Conservation (phyloP, 2,888 invertebrate species). For the Megamerina dolium region DNA sequence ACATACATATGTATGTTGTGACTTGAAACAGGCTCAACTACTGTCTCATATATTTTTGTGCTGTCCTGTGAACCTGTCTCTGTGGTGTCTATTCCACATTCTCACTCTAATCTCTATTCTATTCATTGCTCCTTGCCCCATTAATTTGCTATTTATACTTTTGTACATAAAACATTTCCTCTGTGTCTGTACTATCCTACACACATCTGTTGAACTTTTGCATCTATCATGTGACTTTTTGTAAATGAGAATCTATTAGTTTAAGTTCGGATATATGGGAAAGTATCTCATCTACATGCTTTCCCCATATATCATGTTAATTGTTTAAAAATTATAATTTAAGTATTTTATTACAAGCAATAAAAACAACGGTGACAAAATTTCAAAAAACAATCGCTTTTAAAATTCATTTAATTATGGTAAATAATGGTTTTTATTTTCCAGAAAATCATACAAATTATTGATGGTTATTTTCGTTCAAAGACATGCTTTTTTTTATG, state of each 20-base stretch:
- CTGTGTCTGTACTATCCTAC: constrained; percentile 16
- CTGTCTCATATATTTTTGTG: neutral
- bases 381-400: constrained; percentile 27
- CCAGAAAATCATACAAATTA: too few relatives aligned
- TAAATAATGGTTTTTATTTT: neutral
- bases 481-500: too few relatives aligned
- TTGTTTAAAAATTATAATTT: constrained; percentile 41
- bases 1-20: too few relatives aligned
- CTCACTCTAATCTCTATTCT: constrained; percentile 14
- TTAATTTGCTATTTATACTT: constrained; percentile 3
- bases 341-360: constrained; percentile 39
- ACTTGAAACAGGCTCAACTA: neutral
- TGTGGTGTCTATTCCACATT: neutral
- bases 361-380: constrained; percentile 50
- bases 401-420: neutral
- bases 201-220: constrained; percentile 7
- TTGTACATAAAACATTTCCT: constrained; percentile 24
- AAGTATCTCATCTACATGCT: constrained; percentile 1
- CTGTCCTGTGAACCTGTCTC: constrained; percentile 6
- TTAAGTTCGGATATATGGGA: constrained; percentile 14
- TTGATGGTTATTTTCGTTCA: too few relatives aligned
- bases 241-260: constrained; percentile 28
- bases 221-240: constrained; percentile 16
- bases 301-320: constrained; percentile 19
- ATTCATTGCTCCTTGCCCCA: too few relatives aligned